Evolutionary conservation across 2,888 invertebrate genomes (phyloP).

Genomic region (Oscheius onirici): DNA sequence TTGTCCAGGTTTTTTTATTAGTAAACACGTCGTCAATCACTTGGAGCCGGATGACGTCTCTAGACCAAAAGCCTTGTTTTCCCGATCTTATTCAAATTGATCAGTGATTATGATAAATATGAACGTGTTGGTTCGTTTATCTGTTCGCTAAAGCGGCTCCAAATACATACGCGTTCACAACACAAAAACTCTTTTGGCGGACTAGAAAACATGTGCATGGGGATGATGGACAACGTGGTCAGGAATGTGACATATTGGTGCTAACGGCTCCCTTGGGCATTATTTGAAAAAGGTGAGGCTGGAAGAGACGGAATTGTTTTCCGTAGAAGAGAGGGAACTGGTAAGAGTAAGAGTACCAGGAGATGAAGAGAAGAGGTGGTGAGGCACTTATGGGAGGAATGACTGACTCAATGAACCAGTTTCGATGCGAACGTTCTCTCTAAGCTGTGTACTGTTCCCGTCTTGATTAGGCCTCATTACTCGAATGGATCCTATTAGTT

Average conservation of each 20-base stretch:
- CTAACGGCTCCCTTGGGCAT: constrained; percentile 11
- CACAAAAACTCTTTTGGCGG: too few relatives aligned
- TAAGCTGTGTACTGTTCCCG: neutral
- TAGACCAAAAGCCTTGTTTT: too few relatives aligned
- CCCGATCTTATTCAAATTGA: too few relatives aligned
- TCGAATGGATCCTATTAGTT: neutral
- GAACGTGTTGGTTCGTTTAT: too few relatives aligned
- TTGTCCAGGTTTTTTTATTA: too few relatives aligned
- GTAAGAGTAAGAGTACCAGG: neutral
- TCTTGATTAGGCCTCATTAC: neutral
- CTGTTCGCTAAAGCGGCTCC: too few relatives aligned
- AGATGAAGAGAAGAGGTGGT: neutral
- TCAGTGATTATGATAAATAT: too few relatives aligned
- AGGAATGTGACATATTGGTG: constrained; percentile 17
- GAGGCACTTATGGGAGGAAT: neutral
- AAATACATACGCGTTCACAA: too few relatives aligned
- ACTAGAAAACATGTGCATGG: too few relatives aligned
- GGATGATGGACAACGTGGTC: neutral
- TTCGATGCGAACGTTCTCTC: neutral
- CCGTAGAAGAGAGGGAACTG: too few relatives aligned
- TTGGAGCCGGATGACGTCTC: too few relatives aligned
- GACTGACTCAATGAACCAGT: neutral
- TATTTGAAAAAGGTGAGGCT: neutral
- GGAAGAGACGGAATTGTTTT: neutral
- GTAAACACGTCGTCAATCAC: too few relatives aligned